These are phyloP conservation scores for Drymonia ruficornis DNA, from an alignment of 2,888 invertebrate species.

Conservation along the genomic window DNA sequence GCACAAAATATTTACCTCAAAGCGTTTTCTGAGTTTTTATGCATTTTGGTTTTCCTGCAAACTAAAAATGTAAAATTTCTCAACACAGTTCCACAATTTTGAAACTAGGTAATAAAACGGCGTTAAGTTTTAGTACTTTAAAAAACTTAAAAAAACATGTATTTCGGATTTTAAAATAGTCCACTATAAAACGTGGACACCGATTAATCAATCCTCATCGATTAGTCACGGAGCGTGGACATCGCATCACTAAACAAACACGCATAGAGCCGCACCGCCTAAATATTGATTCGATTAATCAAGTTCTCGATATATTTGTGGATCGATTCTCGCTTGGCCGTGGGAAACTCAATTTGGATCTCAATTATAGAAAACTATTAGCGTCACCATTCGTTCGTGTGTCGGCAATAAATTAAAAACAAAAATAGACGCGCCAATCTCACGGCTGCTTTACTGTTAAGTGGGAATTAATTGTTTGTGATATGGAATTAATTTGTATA, in stretches of 20 bases:
- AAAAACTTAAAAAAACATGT: background rate
- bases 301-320: slow-evolving; percentile 56
- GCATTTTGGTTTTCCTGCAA: too few species aligned
- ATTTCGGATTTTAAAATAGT: background rate
- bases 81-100: background rate
- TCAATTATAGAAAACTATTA: slow-evolving; percentile 64
- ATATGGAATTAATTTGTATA: slow-evolving; percentile 30
- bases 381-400: slow-evolving; percentile 38
- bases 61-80: background rate
- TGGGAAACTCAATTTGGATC: slow-evolving; percentile 59
- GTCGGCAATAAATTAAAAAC: slow-evolving; percentile 54
- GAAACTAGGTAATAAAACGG: background rate
- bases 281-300: slow-evolving; percentile 64
- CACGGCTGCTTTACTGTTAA: slow-evolving; percentile 43
- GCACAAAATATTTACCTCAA: background rate
- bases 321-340: slow-evolving; percentile 46
- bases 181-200: background rate
- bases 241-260: slow-evolving; percentile 33
- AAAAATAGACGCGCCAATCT: slow-evolving; percentile 54
- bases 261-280: slow-evolving; percentile 34
- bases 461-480: slow-evolving; percentile 36
- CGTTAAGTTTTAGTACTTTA: background rate
- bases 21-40: background rate
- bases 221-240: slow-evolving; percentile 18
- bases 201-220: slow-evolving; percentile 12